Conservation (phyloP, 2,113 vertebrate species). For the Phalacrocorax carbo region DNA sequence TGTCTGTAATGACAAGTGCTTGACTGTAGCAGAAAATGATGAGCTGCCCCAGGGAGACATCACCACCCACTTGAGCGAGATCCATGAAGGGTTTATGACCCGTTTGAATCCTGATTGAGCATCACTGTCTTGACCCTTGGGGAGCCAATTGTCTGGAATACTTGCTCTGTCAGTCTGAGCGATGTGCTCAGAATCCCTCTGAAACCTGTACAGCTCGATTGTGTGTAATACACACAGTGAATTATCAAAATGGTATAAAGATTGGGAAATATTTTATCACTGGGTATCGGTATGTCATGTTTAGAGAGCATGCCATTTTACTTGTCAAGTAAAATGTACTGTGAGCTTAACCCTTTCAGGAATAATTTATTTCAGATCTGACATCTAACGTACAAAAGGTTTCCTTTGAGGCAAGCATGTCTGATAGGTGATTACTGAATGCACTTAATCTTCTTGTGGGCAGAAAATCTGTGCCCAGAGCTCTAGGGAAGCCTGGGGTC, state of each 20-base stretch:
- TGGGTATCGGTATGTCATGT: background rate
- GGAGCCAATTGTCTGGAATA: slow-evolving; percentile 80
- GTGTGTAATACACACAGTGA: slow-evolving; percentile 61
- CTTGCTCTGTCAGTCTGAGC: slow-evolving; percentile 78
- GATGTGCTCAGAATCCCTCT: slow-evolving; percentile 75
- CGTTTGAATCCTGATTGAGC: slow-evolving; percentile 80
- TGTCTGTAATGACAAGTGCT: slow-evolving; percentile 79
- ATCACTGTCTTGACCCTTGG: slow-evolving; percentile 76
- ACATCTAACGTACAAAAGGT: background rate
- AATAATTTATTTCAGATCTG: background rate
- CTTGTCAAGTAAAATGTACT: background rate
- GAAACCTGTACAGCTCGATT: slow-evolving; percentile 58
- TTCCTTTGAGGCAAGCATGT: background rate
- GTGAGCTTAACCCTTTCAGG: background rate
- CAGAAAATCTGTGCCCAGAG: background rate
- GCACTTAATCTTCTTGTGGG: background rate
- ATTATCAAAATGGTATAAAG: slow-evolving; percentile 62
- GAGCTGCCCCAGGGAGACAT: slow-evolving; percentile 77
- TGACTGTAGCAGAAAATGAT: slow-evolving; percentile 76
- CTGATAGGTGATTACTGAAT: background rate
- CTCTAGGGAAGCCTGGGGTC: background rate
- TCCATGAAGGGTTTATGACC: slow-evolving; percentile 82
- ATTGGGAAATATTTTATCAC: slow-evolving; percentile 33
- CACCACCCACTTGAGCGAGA: slow-evolving; percentile 78
- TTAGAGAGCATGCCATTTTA: background rate